Percentiles rank a stretch among this genome's conserved stretches.
Conservation (phyloP, 2,888 invertebrate species). For the Helleia helle region DNA sequence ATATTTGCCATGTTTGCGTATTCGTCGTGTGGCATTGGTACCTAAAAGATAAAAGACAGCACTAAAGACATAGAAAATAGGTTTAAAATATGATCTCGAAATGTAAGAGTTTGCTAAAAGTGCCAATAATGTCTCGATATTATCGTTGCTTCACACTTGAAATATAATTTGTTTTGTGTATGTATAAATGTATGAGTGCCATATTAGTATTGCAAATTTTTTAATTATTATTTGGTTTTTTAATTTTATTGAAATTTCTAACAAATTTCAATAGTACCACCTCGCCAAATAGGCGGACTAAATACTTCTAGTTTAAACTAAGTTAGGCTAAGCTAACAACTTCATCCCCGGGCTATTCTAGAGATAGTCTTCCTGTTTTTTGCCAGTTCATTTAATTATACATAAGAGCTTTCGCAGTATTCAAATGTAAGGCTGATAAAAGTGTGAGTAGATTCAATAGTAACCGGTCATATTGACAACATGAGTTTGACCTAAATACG, state of each 20-base stretch:
- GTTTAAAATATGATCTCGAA: not conserved
- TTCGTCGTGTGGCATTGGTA: conserved; percentile 9
- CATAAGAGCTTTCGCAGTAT: too few relatives aligned
- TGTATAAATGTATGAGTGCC: conserved; percentile 2
- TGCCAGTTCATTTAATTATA: not conserved
- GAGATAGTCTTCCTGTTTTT: not conserved
- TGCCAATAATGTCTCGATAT: conserved; percentile 6
- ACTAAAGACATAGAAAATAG: not conserved
- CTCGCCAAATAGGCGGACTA: not conserved
- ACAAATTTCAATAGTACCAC: not conserved
- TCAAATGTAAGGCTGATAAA: too few relatives aligned
- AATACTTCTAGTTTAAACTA: conserved; percentile 1
- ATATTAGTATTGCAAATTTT: not conserved
- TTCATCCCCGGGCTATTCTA: not conserved
- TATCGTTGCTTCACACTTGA: not conserved
- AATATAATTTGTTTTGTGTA: not conserved
- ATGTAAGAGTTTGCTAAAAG: not conserved
- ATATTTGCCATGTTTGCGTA: conserved; percentile 6
- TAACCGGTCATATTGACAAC: too few relatives aligned
- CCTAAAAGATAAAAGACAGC: too few relatives aligned
- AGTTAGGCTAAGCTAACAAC: conserved; percentile 3
- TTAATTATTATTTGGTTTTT: not conserved
- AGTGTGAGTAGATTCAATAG: too few relatives aligned
- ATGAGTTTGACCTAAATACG: too few relatives aligned
- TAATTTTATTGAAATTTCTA: not conserved